A percentile compares a stretch with the other conserved stretches of the same genome.
Conservation (phyloP, 2,888 invertebrate species). For the Empis stercorea region DNA sequence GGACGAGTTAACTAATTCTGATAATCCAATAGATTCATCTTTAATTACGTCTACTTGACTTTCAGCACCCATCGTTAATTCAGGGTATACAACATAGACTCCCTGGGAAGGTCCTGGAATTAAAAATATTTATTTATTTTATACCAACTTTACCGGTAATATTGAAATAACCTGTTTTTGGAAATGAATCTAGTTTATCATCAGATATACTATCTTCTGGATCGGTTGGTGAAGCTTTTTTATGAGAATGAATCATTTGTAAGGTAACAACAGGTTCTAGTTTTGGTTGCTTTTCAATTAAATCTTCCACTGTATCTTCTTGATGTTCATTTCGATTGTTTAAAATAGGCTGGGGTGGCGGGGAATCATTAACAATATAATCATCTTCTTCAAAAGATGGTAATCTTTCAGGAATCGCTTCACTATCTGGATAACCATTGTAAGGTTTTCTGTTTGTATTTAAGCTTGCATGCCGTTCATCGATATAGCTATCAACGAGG, state of each 20-base stretch:
- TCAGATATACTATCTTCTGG: slow-evolving; percentile 20
- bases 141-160: background rate
- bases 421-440: slow-evolving; percentile 16
- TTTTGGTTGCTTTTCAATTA: slow-evolving; percentile 15
- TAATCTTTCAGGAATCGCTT: slow-evolving; percentile 16
- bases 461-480: slow-evolving; percentile 21
- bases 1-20: slow-evolving; percentile 18
- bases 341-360: slow-evolving; percentile 35
- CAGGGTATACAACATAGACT: slow-evolving; percentile 23
- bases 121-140: slow-evolving; percentile 4
- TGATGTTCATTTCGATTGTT: slow-evolving; percentile 22
- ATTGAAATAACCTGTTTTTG: background rate
- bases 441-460: slow-evolving; percentile 13
- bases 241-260: slow-evolving; percentile 53
- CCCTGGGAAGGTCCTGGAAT: slow-evolving; percentile 15
- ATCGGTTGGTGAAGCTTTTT: slow-evolving; percentile 25
- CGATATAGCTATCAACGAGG: slow-evolving; percentile 19
- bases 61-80: slow-evolving; percentile 11
- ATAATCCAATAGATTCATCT: slow-evolving; percentile 14
- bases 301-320: slow-evolving; percentile 14
- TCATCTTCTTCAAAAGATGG: slow-evolving; percentile 35
- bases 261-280: slow-evolving; percentile 47
- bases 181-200: slow-evolving; percentile 7
- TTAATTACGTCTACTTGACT: slow-evolving; percentile 7
- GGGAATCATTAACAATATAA: slow-evolving; percentile 28